Evolutionary conservation across 2,888 invertebrate genomes (phyloP).

Genomic region (Agrotis clavis): DNA sequence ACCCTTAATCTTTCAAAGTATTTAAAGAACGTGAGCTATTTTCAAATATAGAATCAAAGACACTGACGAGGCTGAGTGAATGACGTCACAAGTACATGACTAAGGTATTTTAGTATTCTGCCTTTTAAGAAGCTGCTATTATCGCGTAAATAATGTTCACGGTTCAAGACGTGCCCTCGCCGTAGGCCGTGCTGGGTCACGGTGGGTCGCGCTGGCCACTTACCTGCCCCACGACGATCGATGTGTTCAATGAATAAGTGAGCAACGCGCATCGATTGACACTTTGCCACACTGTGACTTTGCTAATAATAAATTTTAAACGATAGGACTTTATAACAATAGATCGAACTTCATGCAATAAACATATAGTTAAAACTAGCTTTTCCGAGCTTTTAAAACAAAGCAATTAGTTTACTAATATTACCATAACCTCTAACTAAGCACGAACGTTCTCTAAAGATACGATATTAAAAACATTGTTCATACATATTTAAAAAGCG

Average conservation of each 20-base stretch:
- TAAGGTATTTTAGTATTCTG: conserved; percentile 31
- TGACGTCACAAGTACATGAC: conserved; percentile 14
- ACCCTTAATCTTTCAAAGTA: not conserved
- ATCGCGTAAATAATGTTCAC: conserved; percentile 26
- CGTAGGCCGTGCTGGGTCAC: not conserved
- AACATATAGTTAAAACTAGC: not conserved
- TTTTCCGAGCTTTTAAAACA: not conserved
- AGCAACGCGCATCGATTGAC: conserved; percentile 46
- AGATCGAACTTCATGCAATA: not conserved
- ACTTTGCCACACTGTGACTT: not conserved
- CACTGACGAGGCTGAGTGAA: not conserved
- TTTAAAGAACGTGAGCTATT: not conserved
- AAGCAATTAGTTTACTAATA: not conserved
- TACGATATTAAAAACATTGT: conserved; percentile 6
- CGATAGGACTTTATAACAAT: not conserved
- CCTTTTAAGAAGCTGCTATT: conserved; percentile 15
- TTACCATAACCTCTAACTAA: not conserved
- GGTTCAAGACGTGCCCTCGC: conserved; percentile 24
- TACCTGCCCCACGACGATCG: conserved; percentile 47
- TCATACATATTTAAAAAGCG: conserved; percentile 29
- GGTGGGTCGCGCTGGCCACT: conserved; percentile 12
- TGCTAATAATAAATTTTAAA: conserved; percentile 20
- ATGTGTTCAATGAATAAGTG: conserved; percentile 53
- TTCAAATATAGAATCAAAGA: conserved; percentile 20
- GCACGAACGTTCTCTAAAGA: not conserved